A percentile compares a stretch with the other conserved stretches of the same genome.
phyloP scores from a whole-genome alignment of 2,113 vertebrate genomes.

The human (Homo sapiens) region DNA sequence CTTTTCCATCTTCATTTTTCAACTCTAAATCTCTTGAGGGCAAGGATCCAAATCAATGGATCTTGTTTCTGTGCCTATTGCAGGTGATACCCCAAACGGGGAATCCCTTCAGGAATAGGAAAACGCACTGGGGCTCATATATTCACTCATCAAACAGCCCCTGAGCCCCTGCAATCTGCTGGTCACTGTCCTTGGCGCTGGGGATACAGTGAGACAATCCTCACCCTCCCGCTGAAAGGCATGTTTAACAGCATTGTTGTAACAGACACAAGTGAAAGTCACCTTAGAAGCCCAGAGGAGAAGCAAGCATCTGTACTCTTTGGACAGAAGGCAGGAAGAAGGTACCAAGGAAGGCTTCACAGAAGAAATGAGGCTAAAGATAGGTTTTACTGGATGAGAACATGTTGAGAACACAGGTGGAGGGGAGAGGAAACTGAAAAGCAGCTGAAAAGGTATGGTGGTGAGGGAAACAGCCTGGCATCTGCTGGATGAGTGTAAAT shows the following conservation, averaged over 20 bases:
- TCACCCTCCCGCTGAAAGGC: background rate
- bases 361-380: background rate
- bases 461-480: too few species aligned
- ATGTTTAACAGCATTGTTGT: background rate
- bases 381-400: background rate
- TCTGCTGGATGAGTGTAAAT: background rate
- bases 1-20: background rate
- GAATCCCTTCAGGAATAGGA: background rate
- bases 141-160: background rate
- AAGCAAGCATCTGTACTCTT: background rate
- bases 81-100: background rate
- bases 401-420: background rate
- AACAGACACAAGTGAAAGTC: background rate
- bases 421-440: background rate
- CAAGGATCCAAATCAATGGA: background rate
- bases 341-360: background rate
- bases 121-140: background rate
- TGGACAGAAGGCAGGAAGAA: background rate
- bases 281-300: background rate
- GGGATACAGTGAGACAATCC: background rate
- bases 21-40: background rate
- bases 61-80: too few species aligned
- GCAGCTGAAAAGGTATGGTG: rapidly evolving
- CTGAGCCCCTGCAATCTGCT: too few species aligned
- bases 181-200: background rate